Evolutionary conservation across 2,888 invertebrate species (phyloP), one percentile per base, ranked within the genome.

Genomic region (Drosophila rellima): DNA sequence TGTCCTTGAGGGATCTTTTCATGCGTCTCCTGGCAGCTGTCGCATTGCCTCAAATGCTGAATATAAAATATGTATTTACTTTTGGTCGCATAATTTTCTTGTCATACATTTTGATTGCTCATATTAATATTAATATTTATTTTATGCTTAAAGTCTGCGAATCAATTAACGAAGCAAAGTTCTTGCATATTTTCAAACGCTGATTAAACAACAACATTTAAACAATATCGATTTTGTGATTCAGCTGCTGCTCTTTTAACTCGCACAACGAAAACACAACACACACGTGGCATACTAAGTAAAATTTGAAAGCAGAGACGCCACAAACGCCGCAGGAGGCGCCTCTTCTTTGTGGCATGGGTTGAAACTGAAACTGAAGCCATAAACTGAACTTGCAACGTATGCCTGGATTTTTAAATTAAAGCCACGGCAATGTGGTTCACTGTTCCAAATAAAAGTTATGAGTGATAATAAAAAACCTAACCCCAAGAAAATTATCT

Each of bases 101-200:
- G 85, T 80, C 82, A 82, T 81, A 86, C 78, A 78, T 79, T 86
- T 86, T 86, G 81, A 83, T 83, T 86, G 83, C 67, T 15, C 54
- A 40, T 40, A 40, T 50, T 42, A 79, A 83, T 81, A 82, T 82
- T 23, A 42, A 47, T 47, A 50, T 59, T 42, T 74, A 83, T 81
- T 83, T 87, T 84, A 87, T 87, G 82, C 67, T 48, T 55, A 64
- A 60, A 82, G 71, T 81, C 83, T 62, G 50, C 57, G 65, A 87
- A 87, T 83, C 84, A 83, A 83, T 83, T 87, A 83, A 73, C 62
- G 55, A 13, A 55, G 3, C 15, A 61, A 8, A 64, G 62, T 73
- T 60, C 57, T 20, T 37, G 55, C 60, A 68, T 71, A 74, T 74
- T 70, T 70, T 37, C 15, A 20, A 50, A 35, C 40, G 54, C 47